phyloP scores from a whole-genome alignment of 2,797 vertebrate genomes.

The Poecilia velifera region DNA sequence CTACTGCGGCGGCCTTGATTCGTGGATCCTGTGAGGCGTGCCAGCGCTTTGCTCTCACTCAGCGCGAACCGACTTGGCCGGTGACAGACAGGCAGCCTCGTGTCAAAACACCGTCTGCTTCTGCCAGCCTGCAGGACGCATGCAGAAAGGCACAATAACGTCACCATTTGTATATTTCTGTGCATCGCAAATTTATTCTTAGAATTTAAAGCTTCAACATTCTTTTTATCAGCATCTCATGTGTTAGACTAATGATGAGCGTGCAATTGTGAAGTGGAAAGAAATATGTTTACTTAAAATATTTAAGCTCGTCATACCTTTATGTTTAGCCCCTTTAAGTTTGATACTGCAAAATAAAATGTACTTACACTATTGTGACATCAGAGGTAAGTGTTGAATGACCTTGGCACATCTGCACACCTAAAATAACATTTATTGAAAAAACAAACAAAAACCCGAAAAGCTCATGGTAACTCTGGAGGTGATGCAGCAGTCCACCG shows the following conservation, averaged over 20 bases:
- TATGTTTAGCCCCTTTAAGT: background rate
- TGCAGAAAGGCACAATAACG: conserved; percentile 10
- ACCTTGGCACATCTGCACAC: background rate
- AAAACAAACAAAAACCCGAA: background rate
- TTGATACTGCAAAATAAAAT: background rate
- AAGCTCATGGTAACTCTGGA: background rate
- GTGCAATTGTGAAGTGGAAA: background rate
- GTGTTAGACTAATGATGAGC: background rate
- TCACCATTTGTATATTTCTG: background rate
- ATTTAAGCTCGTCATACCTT: background rate
- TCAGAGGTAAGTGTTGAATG: background rate
- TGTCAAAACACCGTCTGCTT: conserved; percentile 73
- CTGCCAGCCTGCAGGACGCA: conserved; percentile 53
- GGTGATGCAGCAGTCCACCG: background rate
- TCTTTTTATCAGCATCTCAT: background rate
- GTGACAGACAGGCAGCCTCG: conserved; percentile 71
- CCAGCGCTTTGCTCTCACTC: conserved; percentile 73
- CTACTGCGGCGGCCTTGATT: conserved; percentile 59
- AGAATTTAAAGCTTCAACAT: background rate
- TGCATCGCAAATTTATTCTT: background rate
- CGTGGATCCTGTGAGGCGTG: conserved; percentile 64
- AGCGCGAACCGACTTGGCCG: conserved; percentile 62
- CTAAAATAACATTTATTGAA: background rate
- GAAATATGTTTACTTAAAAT: background rate
- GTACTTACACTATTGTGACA: background rate